Base-by-base conservation (phyloP, 2,888 invertebrate species). In the Hydrotaea diabolus region DNA sequence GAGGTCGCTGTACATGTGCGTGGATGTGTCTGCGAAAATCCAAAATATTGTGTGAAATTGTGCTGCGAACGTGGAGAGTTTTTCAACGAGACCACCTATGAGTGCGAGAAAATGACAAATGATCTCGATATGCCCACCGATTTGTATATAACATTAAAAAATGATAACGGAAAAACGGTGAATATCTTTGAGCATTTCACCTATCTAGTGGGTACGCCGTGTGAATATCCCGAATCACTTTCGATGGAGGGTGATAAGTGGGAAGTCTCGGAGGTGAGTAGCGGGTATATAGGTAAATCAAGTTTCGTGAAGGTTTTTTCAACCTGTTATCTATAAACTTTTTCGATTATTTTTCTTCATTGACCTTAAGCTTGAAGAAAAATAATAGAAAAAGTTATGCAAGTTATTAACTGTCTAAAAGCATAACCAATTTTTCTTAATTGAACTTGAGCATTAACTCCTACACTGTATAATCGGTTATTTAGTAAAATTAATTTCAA, bases 21-120 rank as follows among this genome's bases (percentile, higher is more conserved):
- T 7, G 90, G 90, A 4, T 91, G 91, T 74, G 83, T 89, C 3
- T 90, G 90, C 77, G 57, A 80, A 9, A 87, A 85, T 64, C 59
- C 85, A 17, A 46, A 19, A 69, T 46, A 69, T 46, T 90, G 91
- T 73, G 84, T 90, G 0, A 87, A 89, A 53, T 88, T 90, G 46
- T 90, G 90, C 62, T 90, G 90, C 57, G 79, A 84, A 46, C 71
- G 77, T 13, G 72, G 74, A 21, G 53, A 82, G 46, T 72, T 77
- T 19, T 71, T 71, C 2, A 21, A 74, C 62, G 55, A 74, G 0
- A 7, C 46, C 0, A 8, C 49, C 0, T 53, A 49, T 21, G 23
- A 57, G 43, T 86, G 86, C 19, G 57, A 78, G 53, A 55, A 76
- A 66, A 23, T 82, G 13, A 43, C 69, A 0, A 15, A 72, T 0